phyloP scores from a whole-genome alignment of 2,797 vertebrate genomes.

The Anableps anableps region DNA sequence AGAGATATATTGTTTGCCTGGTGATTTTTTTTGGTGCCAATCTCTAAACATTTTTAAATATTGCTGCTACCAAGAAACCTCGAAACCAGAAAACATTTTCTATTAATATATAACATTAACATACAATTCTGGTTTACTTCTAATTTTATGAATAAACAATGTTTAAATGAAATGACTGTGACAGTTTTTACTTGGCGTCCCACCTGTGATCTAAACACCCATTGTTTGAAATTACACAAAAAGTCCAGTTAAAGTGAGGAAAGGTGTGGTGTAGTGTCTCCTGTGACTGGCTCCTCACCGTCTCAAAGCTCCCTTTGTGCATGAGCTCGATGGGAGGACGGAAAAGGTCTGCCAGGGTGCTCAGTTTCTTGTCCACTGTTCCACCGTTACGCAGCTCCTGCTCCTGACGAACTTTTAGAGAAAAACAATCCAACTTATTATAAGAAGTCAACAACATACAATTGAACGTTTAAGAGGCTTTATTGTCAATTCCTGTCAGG shows the following conservation, averaged over 20 bases:
- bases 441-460: slow-evolving; percentile 7
- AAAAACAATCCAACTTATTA: slow-evolving; percentile 26
- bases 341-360: slow-evolving; percentile 97
- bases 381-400: slow-evolving; percentile 98
- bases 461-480: slow-evolving; percentile 7
- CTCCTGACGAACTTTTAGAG: slow-evolving; percentile 91
- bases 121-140: neutral
- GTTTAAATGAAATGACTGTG: neutral
- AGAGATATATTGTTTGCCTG: neutral
- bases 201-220: slow-evolving; percentile 6
- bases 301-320: slow-evolving; percentile 99
- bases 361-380: slow-evolving; percentile 97
- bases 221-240: slow-evolving; percentile 42
- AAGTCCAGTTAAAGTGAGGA: slow-evolving; percentile 42
- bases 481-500: neutral
- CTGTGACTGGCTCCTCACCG: slow-evolving; percentile 81
- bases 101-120: neutral
- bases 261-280: slow-evolving; percentile 40
- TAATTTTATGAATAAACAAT: neutral
- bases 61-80: neutral
- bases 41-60: neutral
- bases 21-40: neutral
- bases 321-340: slow-evolving; percentile 98
- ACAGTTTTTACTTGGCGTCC: neutral
- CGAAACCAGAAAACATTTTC: neutral